phyloP scores from a whole-genome alignment of 2,113 vertebrate species.

The Gobiocypris rarus region DNA sequence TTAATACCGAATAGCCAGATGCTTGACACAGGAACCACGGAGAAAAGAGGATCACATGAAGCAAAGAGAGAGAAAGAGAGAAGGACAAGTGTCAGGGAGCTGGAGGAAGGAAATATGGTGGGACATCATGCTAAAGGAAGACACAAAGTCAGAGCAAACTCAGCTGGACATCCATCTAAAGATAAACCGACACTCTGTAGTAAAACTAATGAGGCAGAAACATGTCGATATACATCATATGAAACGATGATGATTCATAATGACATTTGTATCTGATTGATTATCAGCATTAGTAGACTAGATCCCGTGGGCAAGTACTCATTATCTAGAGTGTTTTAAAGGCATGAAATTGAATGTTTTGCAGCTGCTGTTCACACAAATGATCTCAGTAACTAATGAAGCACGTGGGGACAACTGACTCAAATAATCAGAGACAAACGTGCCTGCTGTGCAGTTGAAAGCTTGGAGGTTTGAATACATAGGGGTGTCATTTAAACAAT shows the following conservation, averaged over 20 bases:
- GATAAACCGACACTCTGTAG: not conserved
- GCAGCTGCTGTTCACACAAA: conserved; percentile 29
- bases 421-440: conserved; percentile 35
- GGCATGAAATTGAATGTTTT: conserved; percentile 24
- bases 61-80: not conserved
- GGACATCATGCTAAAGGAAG: conserved; percentile 20
- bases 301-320: conserved; percentile 1
- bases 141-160: not conserved
- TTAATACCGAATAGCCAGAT: conserved; percentile 34
- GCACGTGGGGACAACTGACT: conserved; percentile 4
- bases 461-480: not conserved
- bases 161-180: conserved; percentile 22
- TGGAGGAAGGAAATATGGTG: conserved; percentile 11
- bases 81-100: not conserved
- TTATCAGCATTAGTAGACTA: conserved; percentile 21
- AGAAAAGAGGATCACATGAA: not conserved
- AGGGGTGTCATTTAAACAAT: not conserved
- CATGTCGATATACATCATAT: not conserved
- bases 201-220: conserved; percentile 12
- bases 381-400: conserved; percentile 30
- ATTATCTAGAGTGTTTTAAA: conserved; percentile 23
- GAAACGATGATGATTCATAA: not conserved
- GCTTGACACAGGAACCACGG: not conserved
- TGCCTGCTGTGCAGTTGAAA: conserved; percentile 13
- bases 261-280: conserved; percentile 32